A percentile compares a stretch with the other conserved stretches of the same genome.
phyloP scores from a whole-genome alignment of 64 coral and sea anemone genomes.

The Acropora tenuis region DNA sequence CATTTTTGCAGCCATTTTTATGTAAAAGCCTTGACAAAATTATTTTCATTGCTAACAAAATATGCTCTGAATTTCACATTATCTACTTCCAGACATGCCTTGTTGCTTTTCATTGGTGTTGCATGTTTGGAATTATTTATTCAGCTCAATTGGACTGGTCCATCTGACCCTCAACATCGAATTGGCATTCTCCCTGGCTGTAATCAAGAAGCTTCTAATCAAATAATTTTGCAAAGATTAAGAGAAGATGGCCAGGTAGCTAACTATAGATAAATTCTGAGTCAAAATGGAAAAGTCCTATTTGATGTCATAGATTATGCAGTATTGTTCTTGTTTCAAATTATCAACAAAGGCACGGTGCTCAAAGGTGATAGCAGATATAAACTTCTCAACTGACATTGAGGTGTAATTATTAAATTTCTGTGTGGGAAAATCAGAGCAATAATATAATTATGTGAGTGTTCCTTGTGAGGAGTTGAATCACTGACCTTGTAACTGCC shows the following conservation, averaged over 20 bases:
- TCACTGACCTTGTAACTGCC: too few relatives aligned
- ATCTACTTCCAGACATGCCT: constrained; percentile 64
- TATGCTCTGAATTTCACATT: background rate
- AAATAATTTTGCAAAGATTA: constrained; percentile 35
- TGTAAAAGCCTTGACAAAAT: background rate
- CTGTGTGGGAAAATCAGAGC: too few relatives aligned
- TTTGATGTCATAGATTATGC: background rate
- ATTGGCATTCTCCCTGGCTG: background rate
- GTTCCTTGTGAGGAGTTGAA: too few relatives aligned
- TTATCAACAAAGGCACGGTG: too few relatives aligned
- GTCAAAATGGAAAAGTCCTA: background rate
- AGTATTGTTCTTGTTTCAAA: too few relatives aligned
- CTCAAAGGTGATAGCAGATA: background rate
- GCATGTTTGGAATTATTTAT: constrained; percentile 85
- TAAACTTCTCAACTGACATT: too few relatives aligned
- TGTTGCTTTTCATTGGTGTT: constrained; percentile 69
- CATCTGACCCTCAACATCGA: background rate
- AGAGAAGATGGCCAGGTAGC: constrained; percentile 64
- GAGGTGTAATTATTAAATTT: too few relatives aligned
- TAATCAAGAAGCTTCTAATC: constrained; percentile 11
- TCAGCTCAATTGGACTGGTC: constrained; percentile 95
- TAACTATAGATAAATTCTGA: background rate
- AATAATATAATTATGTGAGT: too few relatives aligned
- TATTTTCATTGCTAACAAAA: background rate
- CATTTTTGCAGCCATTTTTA: background rate